phyloP scores from a whole-genome alignment of 2,888 invertebrate genomes.

The Branchinecta sandiegonensis region DNA sequence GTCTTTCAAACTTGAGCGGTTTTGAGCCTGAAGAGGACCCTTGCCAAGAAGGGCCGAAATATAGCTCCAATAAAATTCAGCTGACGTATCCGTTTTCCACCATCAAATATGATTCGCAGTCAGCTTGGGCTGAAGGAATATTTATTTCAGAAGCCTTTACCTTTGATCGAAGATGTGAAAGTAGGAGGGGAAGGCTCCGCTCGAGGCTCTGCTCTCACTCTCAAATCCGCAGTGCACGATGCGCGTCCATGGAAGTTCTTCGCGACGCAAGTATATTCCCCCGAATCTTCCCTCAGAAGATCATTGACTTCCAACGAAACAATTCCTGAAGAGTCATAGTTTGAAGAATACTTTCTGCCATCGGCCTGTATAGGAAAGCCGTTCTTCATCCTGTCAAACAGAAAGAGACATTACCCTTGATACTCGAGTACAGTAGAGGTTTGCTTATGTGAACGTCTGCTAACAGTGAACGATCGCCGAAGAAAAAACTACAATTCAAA shows the following conservation, averaged over 20 bases:
- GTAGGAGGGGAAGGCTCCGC: conserved; percentile 52
- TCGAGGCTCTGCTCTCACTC: conserved; percentile 57
- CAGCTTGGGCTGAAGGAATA: no score
- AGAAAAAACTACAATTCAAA: no score
- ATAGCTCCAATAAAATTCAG: no score
- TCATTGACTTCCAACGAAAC: conserved; percentile 58
- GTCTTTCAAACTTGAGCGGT: no score
- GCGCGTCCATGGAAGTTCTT: conserved; percentile 56
- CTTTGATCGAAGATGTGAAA: conserved; percentile 56
- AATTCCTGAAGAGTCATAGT: conserved; percentile 37
- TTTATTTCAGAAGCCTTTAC: conserved; percentile 36
- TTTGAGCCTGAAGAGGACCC: no score
- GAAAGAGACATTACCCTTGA: neutral
- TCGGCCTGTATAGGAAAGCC: conserved; percentile 43
- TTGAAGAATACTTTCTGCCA: conserved; percentile 41
- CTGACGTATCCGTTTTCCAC: no score
- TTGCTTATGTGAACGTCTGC: no score
- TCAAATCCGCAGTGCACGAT: conserved; percentile 52
- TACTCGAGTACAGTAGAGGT: no score
- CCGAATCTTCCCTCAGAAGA: conserved; percentile 48
- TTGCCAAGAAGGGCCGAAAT: no score
- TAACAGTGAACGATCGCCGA: no score
- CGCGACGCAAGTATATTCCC: conserved; percentile 63
- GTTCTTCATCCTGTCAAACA: conserved; percentile 40
- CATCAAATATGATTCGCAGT: no score